Base-by-base conservation (phyloP, 53 echinoderm and acorn worm species). In the Crossaster papposus region DNA sequence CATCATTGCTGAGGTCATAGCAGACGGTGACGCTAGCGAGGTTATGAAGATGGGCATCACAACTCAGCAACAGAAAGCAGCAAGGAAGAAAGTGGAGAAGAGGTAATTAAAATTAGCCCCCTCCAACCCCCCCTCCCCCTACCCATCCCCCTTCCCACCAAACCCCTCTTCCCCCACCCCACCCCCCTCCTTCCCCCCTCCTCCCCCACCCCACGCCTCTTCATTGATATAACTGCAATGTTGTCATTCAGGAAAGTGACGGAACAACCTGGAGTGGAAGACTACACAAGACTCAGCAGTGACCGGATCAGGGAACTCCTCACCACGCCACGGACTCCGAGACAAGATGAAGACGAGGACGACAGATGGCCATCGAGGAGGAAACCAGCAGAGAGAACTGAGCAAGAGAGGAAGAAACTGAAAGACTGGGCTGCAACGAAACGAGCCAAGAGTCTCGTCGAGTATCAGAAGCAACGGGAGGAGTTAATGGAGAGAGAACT, bases 1-100 rank as follows among this genome's bases (percentile, higher is more conserved):
- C 79, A 96, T 96, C 88, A 96, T 96, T 37, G 96, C 96, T 15
- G 96, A 96, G 89, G 94, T 94, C 89, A 92, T 96, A 58, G 96
- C 92, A 12, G 96, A 92, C 17, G 96, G 89, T 18, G 93, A 92
- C 30, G 81, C 77, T 14, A 51, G 91, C 31, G 92, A 87, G 1
- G 76, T 72, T 5, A n/a, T 33, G 22, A 76, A 29, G 63, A 87
- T 95, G 79, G 95, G 95, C 24, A 81, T 95, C 86, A 79, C 95
- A 0, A 89, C 91, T 65, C 85, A 77, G 55, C 95, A 95, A 64
- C 88, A 86, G 72, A 83, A 85, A 70, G 93, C 87, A 17, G 95
- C 95, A 24, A 93, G 85, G 65, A 91, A 82, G 62, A 82, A 81
- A 20, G 77, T 95, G 8, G 76, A 93, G 51, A 34, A 87, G 22